Evolutionary conservation across 2,888 invertebrate genomes (phyloP).

Genomic region (Caenorhabditis wallacei): DNA sequence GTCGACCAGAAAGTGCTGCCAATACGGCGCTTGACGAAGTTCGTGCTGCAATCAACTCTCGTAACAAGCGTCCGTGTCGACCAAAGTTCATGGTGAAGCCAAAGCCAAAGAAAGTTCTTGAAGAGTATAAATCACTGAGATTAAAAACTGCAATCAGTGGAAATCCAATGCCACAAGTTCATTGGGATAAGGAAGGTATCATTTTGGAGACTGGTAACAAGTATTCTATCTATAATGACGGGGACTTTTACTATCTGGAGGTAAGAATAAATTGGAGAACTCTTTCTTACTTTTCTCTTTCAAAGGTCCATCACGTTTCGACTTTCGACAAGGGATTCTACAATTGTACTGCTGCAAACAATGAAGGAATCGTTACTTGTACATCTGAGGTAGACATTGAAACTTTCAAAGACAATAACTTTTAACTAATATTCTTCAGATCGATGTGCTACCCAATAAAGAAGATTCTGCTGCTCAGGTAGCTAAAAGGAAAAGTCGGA

Average conservation of each 20-base stretch:
- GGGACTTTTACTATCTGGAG: conserved; percentile 83
- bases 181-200: conserved; percentile 81
- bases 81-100: conserved; percentile 82
- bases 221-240: conserved; percentile 83
- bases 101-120: conserved; percentile 79
- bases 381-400: conserved; percentile 81
- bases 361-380: conserved; percentile 81
- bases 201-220: conserved; percentile 83
- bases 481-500: conserved; percentile 69
- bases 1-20: conserved; percentile 58
- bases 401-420: too few relatives aligned
- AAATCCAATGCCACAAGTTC: conserved; percentile 79
- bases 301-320: conserved; percentile 80
- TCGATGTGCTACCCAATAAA: conserved; percentile 73
- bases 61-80: conserved; percentile 76
- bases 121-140: conserved; percentile 82
- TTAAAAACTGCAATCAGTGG: conserved; percentile 82
- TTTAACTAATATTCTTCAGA: conserved; percentile 46
- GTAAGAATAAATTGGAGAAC: conserved; percentile 54
- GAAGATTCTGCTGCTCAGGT: conserved; percentile 66
- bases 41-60: conserved; percentile 75
- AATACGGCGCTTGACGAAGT: conserved; percentile 78
- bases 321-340: conserved; percentile 81
- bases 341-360: conserved; percentile 82
- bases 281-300: background rate